phyloP scores from a whole-genome alignment of 92 coral and sea anemone genomes.

The Zoanthus sansibaricus region DNA sequence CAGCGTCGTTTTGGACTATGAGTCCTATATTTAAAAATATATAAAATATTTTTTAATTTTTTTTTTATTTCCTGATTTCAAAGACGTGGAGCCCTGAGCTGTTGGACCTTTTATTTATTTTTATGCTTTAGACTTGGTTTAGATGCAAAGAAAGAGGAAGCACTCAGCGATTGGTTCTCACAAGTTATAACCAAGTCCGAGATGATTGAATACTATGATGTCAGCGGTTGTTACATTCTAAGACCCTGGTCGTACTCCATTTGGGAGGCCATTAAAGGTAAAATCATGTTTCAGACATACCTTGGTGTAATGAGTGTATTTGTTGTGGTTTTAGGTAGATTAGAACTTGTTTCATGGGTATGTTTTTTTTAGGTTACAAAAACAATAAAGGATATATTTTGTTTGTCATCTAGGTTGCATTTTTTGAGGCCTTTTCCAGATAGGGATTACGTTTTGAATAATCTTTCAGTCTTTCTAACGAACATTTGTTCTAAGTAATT shows the following conservation, averaged over 20 bases:
- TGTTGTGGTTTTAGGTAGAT: background rate
- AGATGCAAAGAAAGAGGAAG: conserved; percentile 88
- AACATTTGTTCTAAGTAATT: too few relatives aligned
- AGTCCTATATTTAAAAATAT: too few relatives aligned
- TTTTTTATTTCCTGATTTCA: too few relatives aligned
- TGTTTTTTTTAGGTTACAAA: background rate
- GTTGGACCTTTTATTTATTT: background rate
- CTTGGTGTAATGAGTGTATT: background rate
- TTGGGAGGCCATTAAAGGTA: conserved; percentile 97
- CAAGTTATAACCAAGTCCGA: conserved; percentile 96
- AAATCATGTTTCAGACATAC: background rate
- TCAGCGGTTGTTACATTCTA: conserved; percentile 95
- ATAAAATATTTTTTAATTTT: too few relatives aligned
- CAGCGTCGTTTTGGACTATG: too few relatives aligned
- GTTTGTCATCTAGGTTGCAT: too few relatives aligned
- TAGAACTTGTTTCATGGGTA: background rate
- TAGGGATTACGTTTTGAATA: too few relatives aligned
- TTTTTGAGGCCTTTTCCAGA: too few relatives aligned
- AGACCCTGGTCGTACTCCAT: conserved; percentile 97
- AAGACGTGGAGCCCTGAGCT: background rate
- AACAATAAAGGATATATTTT: too few relatives aligned
- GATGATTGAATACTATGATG: conserved; percentile 98
- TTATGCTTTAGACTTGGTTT: conserved; percentile 75
- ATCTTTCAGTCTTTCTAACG: too few relatives aligned
- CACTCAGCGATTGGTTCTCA: conserved; percentile 94